Conservation (phyloP, 2,797 vertebrate genomes). For the Premnoplex brunnescens region DNA sequence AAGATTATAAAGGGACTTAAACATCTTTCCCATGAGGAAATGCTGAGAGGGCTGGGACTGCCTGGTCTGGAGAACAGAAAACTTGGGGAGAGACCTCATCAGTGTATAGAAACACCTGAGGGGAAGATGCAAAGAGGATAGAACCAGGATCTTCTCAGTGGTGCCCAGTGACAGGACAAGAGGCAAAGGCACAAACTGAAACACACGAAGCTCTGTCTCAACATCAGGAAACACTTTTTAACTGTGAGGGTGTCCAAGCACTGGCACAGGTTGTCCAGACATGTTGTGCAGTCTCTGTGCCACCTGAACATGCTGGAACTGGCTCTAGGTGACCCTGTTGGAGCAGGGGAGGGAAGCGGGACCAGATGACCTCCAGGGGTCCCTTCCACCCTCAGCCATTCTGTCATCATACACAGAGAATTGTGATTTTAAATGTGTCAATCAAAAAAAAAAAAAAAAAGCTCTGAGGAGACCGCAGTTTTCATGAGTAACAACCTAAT, state of each 20-base stretch:
- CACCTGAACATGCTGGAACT: not conserved
- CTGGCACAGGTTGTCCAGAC: not conserved
- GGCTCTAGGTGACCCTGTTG: not conserved
- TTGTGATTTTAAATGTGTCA: not conserved
- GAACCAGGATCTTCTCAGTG: not conserved
- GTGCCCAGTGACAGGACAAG: not conserved
- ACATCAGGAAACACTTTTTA: not conserved
- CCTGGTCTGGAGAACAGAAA: not conserved
- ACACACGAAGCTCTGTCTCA: not conserved
- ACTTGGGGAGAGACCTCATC: not conserved
- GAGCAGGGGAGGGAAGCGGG: not conserved
- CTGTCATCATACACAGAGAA: not conserved
- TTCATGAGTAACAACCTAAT: slow-evolving; percentile 41
- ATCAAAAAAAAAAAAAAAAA: not conserved
- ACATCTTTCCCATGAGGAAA: not conserved
- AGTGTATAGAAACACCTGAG: not conserved
- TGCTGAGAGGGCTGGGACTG: not conserved
- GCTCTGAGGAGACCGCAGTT: not conserved
- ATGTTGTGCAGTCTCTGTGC: not conserved
- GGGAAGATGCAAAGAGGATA: not conserved
- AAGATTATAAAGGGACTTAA: not conserved
- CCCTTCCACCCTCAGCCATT: not conserved
- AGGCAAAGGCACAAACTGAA: not conserved
- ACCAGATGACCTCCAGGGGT: not conserved
- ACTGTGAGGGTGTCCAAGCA: not conserved